These are phyloP conservation scores for Drosophila kokeensis DNA, from an alignment of 2,888 invertebrate genomes.

Conservation along the genomic window DNA sequence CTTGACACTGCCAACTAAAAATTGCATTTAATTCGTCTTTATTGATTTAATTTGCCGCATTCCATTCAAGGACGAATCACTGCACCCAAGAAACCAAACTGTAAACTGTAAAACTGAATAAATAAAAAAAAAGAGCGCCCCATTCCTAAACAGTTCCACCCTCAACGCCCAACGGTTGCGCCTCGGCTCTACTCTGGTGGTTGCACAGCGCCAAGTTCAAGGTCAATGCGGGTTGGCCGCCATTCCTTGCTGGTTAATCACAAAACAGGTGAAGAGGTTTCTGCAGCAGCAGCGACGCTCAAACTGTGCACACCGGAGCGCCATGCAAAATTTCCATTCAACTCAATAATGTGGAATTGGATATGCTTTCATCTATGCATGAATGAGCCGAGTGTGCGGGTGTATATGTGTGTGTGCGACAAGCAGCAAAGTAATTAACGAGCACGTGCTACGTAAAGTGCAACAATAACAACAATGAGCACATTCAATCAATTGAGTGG, in stretches of 20 bases:
- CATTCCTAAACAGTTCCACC: background rate
- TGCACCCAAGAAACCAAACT: background rate
- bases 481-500: slow-evolving; percentile 37
- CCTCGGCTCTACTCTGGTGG: background rate
- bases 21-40: slow-evolving; percentile 60
- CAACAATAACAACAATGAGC: slow-evolving; percentile 35
- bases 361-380: slow-evolving; percentile 41
- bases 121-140: background rate
- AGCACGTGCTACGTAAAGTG: slow-evolving; percentile 59
- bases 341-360: slow-evolving; percentile 51
- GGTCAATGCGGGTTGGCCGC: slow-evolving; percentile 42
- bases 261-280: slow-evolving; percentile 26
- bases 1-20: slow-evolving; percentile 47
- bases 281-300: slow-evolving; percentile 18
- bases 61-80: slow-evolving; percentile 38
- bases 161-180: background rate
- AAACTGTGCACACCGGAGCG: slow-evolving; percentile 40
- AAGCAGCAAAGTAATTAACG: slow-evolving; percentile 63
- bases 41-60: slow-evolving; percentile 72
- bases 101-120: background rate
- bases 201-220: slow-evolving; percentile 63
- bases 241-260: slow-evolving; percentile 18
- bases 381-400: slow-evolving; percentile 5
- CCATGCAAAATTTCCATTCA: slow-evolving; percentile 22
- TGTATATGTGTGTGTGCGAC: slow-evolving; percentile 6